Conservation (phyloP, 2,888 invertebrate species). For the Rugalucina vietnamica region DNA sequence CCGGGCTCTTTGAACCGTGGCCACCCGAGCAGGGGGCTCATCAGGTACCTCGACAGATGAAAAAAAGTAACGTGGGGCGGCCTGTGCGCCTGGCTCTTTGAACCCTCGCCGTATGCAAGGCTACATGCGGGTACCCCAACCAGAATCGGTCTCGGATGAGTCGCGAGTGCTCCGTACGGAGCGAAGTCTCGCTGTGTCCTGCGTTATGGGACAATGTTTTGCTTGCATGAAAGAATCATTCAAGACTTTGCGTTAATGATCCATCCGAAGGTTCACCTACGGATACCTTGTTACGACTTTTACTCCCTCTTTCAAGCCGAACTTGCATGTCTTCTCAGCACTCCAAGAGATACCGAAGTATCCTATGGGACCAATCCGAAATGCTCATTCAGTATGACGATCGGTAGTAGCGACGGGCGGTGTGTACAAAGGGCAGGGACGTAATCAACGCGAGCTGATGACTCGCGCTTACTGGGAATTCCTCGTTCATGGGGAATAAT, state of each 20-base stretch:
- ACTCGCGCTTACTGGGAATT: conserved; percentile 89
- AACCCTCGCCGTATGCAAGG: neutral
- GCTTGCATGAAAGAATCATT: too few relatives aligned
- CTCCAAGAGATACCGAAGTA: conserved; percentile 50
- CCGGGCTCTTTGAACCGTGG: neutral
- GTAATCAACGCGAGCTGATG: conserved; percentile 89
- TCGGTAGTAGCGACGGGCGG: conserved; percentile 90
- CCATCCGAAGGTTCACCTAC: conserved; percentile 88
- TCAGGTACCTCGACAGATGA: neutral
- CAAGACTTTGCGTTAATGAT: conserved; percentile 80
- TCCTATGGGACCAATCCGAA: conserved; percentile 79
- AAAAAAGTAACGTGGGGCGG: neutral
- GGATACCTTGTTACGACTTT: conserved; percentile 89
- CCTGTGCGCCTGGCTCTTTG: neutral
- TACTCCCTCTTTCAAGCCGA: conserved; percentile 87
- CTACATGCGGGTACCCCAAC: neutral
- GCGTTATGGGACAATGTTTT: too few relatives aligned
- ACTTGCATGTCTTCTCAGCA: conserved; percentile 87
- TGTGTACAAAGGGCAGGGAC: conserved; percentile 90
- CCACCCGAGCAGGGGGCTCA: neutral
- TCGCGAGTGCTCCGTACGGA: too few relatives aligned
- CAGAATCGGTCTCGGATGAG: neutral
- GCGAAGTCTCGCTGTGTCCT: too few relatives aligned
- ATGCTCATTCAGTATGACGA: conserved; percentile 88
- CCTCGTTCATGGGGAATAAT: conserved; percentile 87